Percentiles rank a stretch among this genome's conserved stretches.
Evolutionary conservation across 2,113 vertebrate species (phyloP).

Genomic region (Oryctolagus cuniculus): DNA sequence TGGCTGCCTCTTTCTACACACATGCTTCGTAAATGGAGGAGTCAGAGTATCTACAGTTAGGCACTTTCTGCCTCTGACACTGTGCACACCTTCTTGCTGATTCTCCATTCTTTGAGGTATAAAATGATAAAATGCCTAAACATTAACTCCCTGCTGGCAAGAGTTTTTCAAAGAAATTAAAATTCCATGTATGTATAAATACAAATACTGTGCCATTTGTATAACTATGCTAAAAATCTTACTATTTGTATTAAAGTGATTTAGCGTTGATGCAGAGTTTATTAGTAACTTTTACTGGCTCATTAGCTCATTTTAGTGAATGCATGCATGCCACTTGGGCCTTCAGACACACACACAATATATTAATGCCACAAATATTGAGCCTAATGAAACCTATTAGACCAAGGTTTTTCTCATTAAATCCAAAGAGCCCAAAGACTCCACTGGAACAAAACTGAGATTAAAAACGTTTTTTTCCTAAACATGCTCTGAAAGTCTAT

Average conservation of each 20-base stretch:
- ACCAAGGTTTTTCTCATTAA: constrained; percentile 72
- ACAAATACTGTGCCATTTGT: constrained; percentile 64
- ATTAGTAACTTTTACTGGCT: constrained; percentile 73
- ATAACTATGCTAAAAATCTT: constrained; percentile 63
- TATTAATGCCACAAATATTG: constrained; percentile 43
- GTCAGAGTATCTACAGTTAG: constrained; percentile 17
- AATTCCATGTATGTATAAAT: constrained; percentile 47
- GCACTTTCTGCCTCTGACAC: constrained; percentile 2
- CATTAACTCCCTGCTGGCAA: background rate
- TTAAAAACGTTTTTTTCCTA: background rate
- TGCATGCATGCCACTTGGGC: constrained; percentile 24
- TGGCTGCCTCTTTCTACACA: background rate
- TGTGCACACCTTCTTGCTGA: constrained; percentile 22
- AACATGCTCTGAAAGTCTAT: constrained; percentile 59
- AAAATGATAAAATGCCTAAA: constrained; percentile 67
- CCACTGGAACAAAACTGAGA: constrained; percentile 58
- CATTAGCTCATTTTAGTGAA: constrained; percentile 73
- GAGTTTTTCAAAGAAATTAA: constrained; percentile 9
- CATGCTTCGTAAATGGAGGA: background rate
- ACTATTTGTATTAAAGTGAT: constrained; percentile 69
- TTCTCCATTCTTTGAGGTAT: constrained; percentile 37
- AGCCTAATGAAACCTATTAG: constrained; percentile 69
- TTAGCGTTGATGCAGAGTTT: constrained; percentile 60
- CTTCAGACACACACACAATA: constrained; percentile 42
- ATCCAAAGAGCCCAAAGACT: constrained; percentile 66